Base-by-base conservation (phyloP, 2,888 invertebrate species). In the Pyrocoelia pectoralis region DNA sequence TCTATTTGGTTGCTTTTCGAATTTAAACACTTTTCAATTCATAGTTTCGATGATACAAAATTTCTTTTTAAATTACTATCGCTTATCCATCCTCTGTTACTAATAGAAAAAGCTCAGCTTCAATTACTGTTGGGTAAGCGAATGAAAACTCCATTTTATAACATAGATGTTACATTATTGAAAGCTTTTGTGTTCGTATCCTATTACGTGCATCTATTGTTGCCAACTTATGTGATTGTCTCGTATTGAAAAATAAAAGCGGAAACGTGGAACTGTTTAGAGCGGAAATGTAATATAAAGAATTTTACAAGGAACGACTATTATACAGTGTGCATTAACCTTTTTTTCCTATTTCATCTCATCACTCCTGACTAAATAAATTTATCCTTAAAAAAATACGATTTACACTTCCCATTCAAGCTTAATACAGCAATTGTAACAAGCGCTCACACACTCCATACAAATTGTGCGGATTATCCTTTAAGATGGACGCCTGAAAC, bases 121-220 rank as follows among this genome's bases (percentile, higher is more conserved):
- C 33, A 33, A 33, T 33, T 33, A 33, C 33, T 2, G 2, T n/a
- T 33, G 33, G 2, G n/a, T 33, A n/a, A 33, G n/a, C 33, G 10
- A 33, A 33, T n/a, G 24, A 24, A 6, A 33, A 33, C n/a, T 33
- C 8, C n/a, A 33, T 33, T 8, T 33, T 33, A n/a, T 33, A 33
- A 4, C 33, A 33, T 2, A 2, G 10, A 33, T n/a, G 33, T 33
- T 33, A 33, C n/a, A 33, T 33, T 33, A 33, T 33, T n/a, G 33
- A 33, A 33, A 33, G 33, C 33, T 43, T 43, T 43, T 43, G 43
- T 15, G 6, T 43, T 43, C 8, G 43, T 13, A 43, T 43, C 17
- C 43, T 43, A 43, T 43, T 43, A 43, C 17, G 15, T 43, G 43
- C 43, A 43, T 13, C 43, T 15, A 43, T 43, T 43, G 43, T 43